Base-by-base conservation (phyloP, 2,888 invertebrate species). In the Carpatolechia fugitivella region DNA sequence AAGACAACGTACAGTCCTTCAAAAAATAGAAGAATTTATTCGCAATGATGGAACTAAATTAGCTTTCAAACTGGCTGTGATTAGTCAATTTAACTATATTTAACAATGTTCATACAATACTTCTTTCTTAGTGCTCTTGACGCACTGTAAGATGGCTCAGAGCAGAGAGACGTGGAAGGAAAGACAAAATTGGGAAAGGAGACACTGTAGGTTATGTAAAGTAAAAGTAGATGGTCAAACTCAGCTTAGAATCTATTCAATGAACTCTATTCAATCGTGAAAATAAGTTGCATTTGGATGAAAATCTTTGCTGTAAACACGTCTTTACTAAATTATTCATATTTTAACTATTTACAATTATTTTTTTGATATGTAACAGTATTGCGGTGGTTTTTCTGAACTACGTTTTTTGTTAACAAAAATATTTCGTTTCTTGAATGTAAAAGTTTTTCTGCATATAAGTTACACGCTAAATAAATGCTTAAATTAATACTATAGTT, bases 401-500 rank as follows among this genome's bases (percentile, higher is more conserved):
- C 30, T 46, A 54, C 31, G 38, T 47, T 52, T 41, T 56, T 36
- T 47, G 13, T 57, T 56, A 60, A 55, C 52, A 56, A 67, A 74
- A 69, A 72, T 63, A 66, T 70, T 56, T 51, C 56, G 69, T 66
- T 67, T 54, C 29, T 47, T 36, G 24, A 47, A 51, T 41, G 52
- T 20, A 52, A 52, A 41, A 30, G 16, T 24, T 16, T 11, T 36
- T 66, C 66, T 65, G 67, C 65, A 60, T 63, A 60, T 63, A 63
- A 60, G 61, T 58, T 56, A 62, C 56, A 59, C 31, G 65, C 62
- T 60, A 73, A 76, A 79, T 82, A 87, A 84, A 86, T 82, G 82
- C 86, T 87, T 81, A 85, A 77, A 78, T 77, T 82, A 82, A 81
- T 78, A 76, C 79, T 86, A 84, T 63, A 65, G 58, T 69, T 74